These are phyloP conservation scores for Polyommatus icarus DNA, from an alignment of 2,888 invertebrate species.

Conservation along the genomic window DNA sequence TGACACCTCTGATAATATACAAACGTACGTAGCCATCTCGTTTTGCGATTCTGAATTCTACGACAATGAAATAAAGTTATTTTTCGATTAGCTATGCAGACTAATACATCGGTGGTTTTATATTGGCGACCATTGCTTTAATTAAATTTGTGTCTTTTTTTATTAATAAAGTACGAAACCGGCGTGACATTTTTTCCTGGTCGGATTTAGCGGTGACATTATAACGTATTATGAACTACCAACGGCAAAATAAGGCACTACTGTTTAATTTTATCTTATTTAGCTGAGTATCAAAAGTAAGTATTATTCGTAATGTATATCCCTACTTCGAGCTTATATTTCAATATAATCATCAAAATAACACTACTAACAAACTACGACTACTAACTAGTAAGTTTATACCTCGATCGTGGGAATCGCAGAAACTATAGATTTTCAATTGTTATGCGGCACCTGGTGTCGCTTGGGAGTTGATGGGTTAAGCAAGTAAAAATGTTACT, in stretches of 20 bases:
- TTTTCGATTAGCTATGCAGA: slow-evolving; percentile 6
- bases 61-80: not conserved
- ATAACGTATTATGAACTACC: slow-evolving; percentile 11
- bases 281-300: not conserved
- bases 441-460: no score
- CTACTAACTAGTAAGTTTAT: no score
- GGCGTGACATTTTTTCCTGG: slow-evolving; percentile 52
- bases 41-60: slow-evolving; percentile 38
- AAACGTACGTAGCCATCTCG: slow-evolving; percentile 30
- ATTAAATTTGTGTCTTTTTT: slow-evolving; percentile 63
- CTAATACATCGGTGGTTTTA: slow-evolving; percentile 38
- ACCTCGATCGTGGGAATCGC: no score
- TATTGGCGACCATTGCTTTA: slow-evolving; percentile 47
- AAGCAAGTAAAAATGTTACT: no score
- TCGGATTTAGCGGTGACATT: slow-evolving; percentile 27
- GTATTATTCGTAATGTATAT: not conserved
- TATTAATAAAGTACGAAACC: slow-evolving; percentile 55
- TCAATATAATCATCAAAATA: not conserved
- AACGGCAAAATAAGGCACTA: not conserved
- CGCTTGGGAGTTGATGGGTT: no score
- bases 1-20: slow-evolving; percentile 49
- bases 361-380: no score
- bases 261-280: not conserved
- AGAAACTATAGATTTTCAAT: no score
- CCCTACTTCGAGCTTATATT: not conserved